A percentile compares a stretch with the other conserved stretches of the same genome.
Evolutionary conservation across 2,888 invertebrate genomes (phyloP).

Genomic region (Thereva nobilitata): DNA sequence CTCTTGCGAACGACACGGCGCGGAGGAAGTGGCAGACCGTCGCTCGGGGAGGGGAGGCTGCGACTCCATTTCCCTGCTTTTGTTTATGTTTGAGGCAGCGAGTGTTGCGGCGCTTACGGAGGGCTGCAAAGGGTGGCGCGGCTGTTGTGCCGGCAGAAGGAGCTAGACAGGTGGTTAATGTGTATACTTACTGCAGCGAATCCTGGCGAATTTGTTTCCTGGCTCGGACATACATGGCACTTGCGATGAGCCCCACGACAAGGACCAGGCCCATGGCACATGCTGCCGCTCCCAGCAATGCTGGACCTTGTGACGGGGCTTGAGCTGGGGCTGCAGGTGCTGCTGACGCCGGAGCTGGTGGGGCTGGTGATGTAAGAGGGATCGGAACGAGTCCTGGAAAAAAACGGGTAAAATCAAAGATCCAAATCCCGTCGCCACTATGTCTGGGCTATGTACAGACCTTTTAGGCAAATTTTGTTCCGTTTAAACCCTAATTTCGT

Average conservation of each 20-base stretch:
- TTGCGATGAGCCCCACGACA: slow-evolving; percentile 55
- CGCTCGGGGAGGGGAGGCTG: not conserved
- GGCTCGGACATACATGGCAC: slow-evolving; percentile 58
- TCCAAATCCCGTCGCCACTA: slow-evolving; percentile 27
- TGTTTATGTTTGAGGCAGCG: not conserved
- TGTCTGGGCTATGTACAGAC: slow-evolving; percentile 54
- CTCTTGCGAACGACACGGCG: slow-evolving; percentile 5
- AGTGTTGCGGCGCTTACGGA: not conserved
- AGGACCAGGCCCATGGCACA: slow-evolving; percentile 69
- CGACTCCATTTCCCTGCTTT: not conserved
- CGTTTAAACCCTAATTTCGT: slow-evolving; percentile 77
- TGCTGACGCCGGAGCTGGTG: slow-evolving; percentile 35
- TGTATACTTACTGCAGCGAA: slow-evolving; percentile 54
- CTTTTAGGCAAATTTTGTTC: slow-evolving; percentile 85
- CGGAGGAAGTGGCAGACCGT: slow-evolving; percentile 6
- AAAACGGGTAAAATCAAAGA: slow-evolving; percentile 19
- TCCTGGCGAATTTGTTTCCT: slow-evolving; percentile 57
- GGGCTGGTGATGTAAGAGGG: slow-evolving; percentile 71
- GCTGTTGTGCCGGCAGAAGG: slow-evolving; percentile 10
- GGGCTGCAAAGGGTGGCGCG: not conserved
- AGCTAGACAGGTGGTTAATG: slow-evolving; percentile 37
- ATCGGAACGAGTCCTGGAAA: slow-evolving; percentile 60
- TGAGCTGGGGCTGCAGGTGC: slow-evolving; percentile 67
- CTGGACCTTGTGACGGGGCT: slow-evolving; percentile 67
- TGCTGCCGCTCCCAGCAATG: slow-evolving; percentile 79